Evolutionary conservation across 2,113 vertebrate genomes (phyloP), one percentile per base, ranked within the genome.

Genomic region (Dipodomys spectabilis): DNA sequence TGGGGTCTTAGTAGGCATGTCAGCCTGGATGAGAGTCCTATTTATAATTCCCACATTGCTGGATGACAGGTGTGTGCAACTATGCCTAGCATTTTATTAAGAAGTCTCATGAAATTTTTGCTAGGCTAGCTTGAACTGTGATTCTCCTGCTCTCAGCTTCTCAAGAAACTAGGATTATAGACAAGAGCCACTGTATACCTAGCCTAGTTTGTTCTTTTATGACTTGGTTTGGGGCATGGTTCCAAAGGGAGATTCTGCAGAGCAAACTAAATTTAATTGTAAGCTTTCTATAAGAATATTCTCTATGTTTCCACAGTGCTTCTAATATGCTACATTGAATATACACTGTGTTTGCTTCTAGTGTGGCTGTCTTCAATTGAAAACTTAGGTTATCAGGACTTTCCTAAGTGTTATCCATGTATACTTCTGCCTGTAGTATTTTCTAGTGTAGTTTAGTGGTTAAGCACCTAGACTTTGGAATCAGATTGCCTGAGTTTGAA

Each of bases 351-450:
- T 82, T 53, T 57, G 6, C 27, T 82, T 72, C 71, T 90, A 45
- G 77, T 60, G 27, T 86, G 44, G 22, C 8, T 93, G 16, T 80
- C 27, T 80, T 86, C 45, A 27, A 7, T 60, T 75, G 32, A 57
- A 79, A 75, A 16, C 53, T 90, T 87, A 79, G 35, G 15, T 82
- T 79, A n/a, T 77, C 53, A 94, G 78, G 78, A 65, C n/a, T 92
- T 62, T 39, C 25, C 45, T 32, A 44, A 71, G n/a, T 84, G 45
- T 69, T 92, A 39, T 44, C 45, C 77, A 95, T 77, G 23, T 81
- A 25, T 81, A 62, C 44, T 80, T 89, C 60, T 82, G 16, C 67
- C 25, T 94, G 20, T 35, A 65, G 25, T 77, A 65, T 88, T 88
- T 90, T 83, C 49, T 80, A 15, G 45, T 92, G 4, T 79, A 45